A percentile compares a stretch with the other conserved stretches of the same genome.
Evolutionary conservation across 2,797 vertebrate genomes (phyloP).

Genomic region (Hephaestus fuliginosus): DNA sequence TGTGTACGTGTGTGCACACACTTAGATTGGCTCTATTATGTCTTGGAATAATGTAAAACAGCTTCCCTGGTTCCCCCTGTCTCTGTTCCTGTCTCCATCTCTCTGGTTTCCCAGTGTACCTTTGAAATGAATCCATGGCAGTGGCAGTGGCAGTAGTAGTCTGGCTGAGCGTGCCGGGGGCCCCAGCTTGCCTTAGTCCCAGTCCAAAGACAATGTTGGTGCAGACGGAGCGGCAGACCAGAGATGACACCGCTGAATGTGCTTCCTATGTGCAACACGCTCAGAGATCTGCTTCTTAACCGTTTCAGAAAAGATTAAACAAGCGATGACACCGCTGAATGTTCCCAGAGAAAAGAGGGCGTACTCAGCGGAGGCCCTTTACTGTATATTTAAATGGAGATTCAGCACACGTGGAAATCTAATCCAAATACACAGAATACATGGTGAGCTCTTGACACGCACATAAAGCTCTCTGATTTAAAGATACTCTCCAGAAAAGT

Average conservation of each 20-base stretch:
- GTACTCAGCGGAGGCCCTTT: background rate
- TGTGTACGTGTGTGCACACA: slow-evolving; percentile 56
- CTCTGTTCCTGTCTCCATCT: slow-evolving; percentile 72
- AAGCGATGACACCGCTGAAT: slow-evolving; percentile 29
- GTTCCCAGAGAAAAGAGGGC: slow-evolving; percentile 22
- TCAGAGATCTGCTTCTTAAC: slow-evolving; percentile 37
- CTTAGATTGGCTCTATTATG: slow-evolving; percentile 85
- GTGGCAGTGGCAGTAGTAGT: slow-evolving; percentile 70
- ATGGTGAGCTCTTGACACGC: background rate
- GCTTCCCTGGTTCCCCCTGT: slow-evolving; percentile 71
- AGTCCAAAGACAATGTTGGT: slow-evolving; percentile 86
- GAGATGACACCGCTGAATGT: slow-evolving; percentile 72
- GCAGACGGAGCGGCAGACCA: slow-evolving; percentile 76
- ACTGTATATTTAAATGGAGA: slow-evolving; percentile 18
- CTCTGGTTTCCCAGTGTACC: slow-evolving; percentile 68
- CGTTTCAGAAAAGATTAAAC: slow-evolving; percentile 42
- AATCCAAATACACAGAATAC: slow-evolving; percentile 10
- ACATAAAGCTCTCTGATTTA: background rate
- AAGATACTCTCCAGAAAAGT: background rate
- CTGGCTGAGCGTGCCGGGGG: slow-evolving; percentile 51
- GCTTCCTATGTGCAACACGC: slow-evolving; percentile 26
- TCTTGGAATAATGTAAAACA: slow-evolving; percentile 89
- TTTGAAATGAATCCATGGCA: slow-evolving; percentile 80
- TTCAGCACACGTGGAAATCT: slow-evolving; percentile 1
- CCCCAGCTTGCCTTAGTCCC: slow-evolving; percentile 36